A percentile compares a stretch with the other conserved stretches of the same genome.
Conservation (phyloP, 2,797 vertebrate genomes). For the Spinibarbus caldwelli region DNA sequence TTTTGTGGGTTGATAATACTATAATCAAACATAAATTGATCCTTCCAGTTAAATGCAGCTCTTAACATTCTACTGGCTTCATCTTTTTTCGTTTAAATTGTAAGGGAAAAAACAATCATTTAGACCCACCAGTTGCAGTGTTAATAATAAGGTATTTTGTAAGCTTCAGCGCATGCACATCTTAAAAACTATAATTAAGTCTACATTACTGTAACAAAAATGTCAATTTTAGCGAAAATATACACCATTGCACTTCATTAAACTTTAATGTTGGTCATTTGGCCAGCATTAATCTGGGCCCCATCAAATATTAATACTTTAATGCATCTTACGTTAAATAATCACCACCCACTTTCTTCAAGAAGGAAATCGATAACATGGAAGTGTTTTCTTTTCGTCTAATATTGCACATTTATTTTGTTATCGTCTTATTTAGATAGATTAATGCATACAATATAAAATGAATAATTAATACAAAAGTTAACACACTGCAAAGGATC, state of each 20-base stretch:
- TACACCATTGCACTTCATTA: conserved; percentile 65
- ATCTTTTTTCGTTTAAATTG: neutral
- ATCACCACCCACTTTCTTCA: conserved; percentile 69
- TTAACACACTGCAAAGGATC: neutral
- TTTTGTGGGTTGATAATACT: neutral
- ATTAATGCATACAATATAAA: conserved; percentile 26
- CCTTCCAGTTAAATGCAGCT: neutral
- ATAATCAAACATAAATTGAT: neutral
- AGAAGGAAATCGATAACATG: conserved; percentile 65
- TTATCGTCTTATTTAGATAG: conserved; percentile 29
- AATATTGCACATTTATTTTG: conserved; percentile 45
- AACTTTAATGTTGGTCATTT: conserved; percentile 71
- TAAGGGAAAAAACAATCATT: neutral
- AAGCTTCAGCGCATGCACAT: neutral
- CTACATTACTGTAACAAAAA: neutral
- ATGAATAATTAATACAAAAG: conserved; percentile 23
- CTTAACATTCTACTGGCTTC: neutral
- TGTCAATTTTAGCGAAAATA: neutral
- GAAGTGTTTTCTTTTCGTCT: conserved; percentile 60
- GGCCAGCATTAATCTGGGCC: conserved; percentile 66
- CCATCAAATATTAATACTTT: conserved; percentile 79
- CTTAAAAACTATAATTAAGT: neutral
- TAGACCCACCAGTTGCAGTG: neutral
- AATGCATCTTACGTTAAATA: conserved; percentile 71
- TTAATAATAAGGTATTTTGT: neutral